phyloP scores from a whole-genome alignment of 2,113 vertebrate genomes.

The Bambusicola thoracicus region DNA sequence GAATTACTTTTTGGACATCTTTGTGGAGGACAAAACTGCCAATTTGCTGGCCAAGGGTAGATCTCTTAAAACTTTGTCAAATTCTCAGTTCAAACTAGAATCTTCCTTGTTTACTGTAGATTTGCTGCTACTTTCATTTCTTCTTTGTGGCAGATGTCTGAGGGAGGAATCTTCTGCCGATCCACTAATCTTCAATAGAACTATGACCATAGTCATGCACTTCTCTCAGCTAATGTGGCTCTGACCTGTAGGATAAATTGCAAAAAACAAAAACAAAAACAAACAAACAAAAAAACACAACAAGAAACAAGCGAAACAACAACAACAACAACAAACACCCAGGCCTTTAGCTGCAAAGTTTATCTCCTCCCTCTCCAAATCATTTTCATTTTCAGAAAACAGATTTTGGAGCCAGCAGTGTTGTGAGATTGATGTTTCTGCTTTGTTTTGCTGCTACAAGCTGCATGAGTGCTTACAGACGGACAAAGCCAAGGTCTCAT shows the following conservation, averaged over 20 bases:
- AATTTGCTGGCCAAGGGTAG: neutral
- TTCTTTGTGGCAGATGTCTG: neutral
- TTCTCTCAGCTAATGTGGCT: neutral
- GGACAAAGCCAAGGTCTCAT: neutral
- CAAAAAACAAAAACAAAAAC: neutral
- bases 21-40: neutral
- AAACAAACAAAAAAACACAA: too few species aligned
- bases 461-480: neutral
- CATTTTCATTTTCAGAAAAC: slow-evolving; percentile 1
- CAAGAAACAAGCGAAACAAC: neutral
- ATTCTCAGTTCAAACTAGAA: neutral
- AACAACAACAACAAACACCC: too few species aligned
- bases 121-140: neutral
- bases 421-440: neutral
- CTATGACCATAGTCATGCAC: neutral
- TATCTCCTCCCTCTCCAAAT: neutral
- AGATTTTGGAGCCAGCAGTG: neutral
- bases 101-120: neutral
- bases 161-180: neutral
- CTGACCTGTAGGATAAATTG: neutral
- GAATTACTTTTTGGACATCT: neutral
- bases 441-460: neutral
- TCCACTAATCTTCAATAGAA: neutral
- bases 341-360: neutral
- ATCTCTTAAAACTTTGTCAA: neutral